Conservation (phyloP, 2,888 invertebrate genomes). For the Lochmaea capreae region DNA sequence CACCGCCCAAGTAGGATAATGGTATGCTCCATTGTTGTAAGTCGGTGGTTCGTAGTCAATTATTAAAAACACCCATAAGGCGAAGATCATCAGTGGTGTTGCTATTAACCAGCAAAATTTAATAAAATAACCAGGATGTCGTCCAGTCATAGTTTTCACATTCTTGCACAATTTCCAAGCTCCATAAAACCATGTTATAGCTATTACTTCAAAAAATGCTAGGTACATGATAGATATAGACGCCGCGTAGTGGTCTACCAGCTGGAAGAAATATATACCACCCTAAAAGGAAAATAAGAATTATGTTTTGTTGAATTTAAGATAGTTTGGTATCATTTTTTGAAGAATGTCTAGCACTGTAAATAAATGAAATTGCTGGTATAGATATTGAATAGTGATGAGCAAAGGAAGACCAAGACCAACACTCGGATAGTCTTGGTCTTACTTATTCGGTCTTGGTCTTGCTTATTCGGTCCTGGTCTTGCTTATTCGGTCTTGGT, state of each 20-base stretch:
- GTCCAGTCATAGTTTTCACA: constrained; percentile 91
- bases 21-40: constrained; percentile 82
- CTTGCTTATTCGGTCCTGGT: too few species aligned
- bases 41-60: constrained; percentile 89
- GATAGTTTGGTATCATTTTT: too few species aligned
- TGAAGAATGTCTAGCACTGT: too few species aligned
- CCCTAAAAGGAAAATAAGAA: constrained; percentile 68
- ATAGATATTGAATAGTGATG: too few species aligned
- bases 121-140: constrained; percentile 82
- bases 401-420: too few species aligned
- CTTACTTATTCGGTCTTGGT: too few species aligned
- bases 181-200: constrained; percentile 93
- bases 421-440: too few species aligned
- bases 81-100: constrained; percentile 83
- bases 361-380: too few species aligned
- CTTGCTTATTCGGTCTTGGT: too few species aligned
- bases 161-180: constrained; percentile 83
- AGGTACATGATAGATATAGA: constrained; percentile 91
- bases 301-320: background rate
- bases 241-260: constrained; percentile 94
- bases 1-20: constrained; percentile 88
- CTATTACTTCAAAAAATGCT: constrained; percentile 93
- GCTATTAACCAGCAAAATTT: constrained; percentile 87
- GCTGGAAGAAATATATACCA: constrained; percentile 91
- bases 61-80: constrained; percentile 89